Evolutionary conservation across 2,888 invertebrate genomes (phyloP).

Genomic region (Rhingia campestris): DNA sequence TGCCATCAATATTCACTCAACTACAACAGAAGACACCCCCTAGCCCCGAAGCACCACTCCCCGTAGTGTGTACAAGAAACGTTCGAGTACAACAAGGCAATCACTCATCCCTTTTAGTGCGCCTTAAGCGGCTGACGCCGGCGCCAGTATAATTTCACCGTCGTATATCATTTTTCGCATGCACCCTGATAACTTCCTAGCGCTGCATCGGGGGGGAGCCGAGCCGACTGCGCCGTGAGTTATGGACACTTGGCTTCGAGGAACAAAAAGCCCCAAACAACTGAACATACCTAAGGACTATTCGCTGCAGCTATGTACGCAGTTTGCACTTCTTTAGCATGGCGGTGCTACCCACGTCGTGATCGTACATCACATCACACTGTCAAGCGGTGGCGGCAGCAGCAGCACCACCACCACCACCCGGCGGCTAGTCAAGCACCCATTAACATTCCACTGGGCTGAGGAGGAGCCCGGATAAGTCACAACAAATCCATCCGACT

Average conservation of each 20-base stretch:
- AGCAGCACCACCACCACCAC: conserved; percentile 29
- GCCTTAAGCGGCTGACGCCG: conserved; percentile 70
- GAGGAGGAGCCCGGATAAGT: conserved; percentile 68
- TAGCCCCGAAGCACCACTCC: not conserved
- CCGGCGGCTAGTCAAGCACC: conserved; percentile 70
- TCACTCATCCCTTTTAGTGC: conserved; percentile 73
- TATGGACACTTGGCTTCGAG: conserved; percentile 61
- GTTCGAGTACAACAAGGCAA: conserved; percentile 53
- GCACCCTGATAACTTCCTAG: conserved; percentile 65
- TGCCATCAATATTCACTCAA: conserved; percentile 59
- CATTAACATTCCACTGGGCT: conserved; percentile 67
- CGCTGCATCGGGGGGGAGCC: conserved; percentile 26
- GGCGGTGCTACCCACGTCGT: conserved; percentile 67
- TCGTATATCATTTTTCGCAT: conserved; percentile 73
- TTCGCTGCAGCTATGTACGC: conserved; percentile 31
- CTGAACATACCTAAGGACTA: conserved; percentile 40
- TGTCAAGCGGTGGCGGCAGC: conserved; percentile 59
- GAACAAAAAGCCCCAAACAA: conserved; percentile 43
- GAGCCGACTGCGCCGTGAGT: conserved; percentile 51
- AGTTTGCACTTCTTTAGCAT: conserved; percentile 68
- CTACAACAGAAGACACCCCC: conserved; percentile 45
- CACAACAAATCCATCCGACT: conserved; percentile 64
- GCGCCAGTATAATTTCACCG: conserved; percentile 69
- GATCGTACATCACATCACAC: conserved; percentile 72
- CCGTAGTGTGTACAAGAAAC: conserved; percentile 24